phyloP scores from a whole-genome alignment of 2,113 vertebrate genomes.

The Synchiropus splendidus region DNA sequence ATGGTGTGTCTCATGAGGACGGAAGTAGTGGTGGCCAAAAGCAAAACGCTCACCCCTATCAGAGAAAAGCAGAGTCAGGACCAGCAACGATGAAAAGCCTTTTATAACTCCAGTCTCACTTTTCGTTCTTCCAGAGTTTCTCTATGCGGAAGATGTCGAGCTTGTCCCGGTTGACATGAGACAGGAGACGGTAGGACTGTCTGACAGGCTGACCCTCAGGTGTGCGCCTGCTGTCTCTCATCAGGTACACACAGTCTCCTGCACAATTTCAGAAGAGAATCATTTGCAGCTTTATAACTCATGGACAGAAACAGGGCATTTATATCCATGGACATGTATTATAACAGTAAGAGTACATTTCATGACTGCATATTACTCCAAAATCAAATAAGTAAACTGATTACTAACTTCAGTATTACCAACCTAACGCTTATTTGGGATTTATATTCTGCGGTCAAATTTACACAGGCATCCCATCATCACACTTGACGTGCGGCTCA shows the following conservation, averaged over 20 bases:
- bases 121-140: slow-evolving; percentile 98
- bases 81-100: background rate
- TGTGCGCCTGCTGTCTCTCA: slow-evolving; percentile 91
- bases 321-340: no score
- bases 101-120: slow-evolving; percentile 57
- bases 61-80: slow-evolving; percentile 1
- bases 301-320: no score
- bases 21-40: slow-evolving; percentile 98
- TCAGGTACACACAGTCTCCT: slow-evolving; percentile 97
- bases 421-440: no score
- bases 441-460: no score
- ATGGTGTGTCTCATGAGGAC: slow-evolving; percentile 95
- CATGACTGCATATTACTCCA: no score
- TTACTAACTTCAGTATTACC: no score
- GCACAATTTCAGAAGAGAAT: slow-evolving; percentile 15
- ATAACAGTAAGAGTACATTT: no score
- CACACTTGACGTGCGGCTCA: no score
- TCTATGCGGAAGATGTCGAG: slow-evolving; percentile 98
- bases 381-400: no score
- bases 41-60: slow-evolving; percentile 90
- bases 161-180: slow-evolving; percentile 91
- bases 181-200: slow-evolving; percentile 88
- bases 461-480: no score
- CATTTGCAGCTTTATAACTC: no score
- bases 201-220: slow-evolving; percentile 89